Evolutionary conservation across 1,140 invertebrate species (phyloP).

Genomic region (Rhopalosiphum padi): DNA sequence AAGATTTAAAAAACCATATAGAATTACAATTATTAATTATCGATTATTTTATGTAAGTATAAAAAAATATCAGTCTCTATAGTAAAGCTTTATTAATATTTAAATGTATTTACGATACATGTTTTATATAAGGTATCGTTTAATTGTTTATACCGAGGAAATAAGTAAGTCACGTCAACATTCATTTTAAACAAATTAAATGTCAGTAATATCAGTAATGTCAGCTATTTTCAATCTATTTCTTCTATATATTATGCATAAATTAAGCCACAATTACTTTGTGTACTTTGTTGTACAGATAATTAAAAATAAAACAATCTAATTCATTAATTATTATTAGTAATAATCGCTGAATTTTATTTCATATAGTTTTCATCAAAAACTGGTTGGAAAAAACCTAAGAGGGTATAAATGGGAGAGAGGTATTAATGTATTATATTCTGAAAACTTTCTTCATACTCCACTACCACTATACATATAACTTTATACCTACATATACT

Average conservation of each 20-base stretch:
- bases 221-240: background rate
- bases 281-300: background rate
- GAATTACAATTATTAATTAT: background rate
- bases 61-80: background rate
- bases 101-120: background rate
- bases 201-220: background rate
- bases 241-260: background rate
- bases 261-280: background rate
- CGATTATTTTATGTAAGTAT: background rate
- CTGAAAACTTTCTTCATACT: background rate
- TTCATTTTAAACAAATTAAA: background rate
- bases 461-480: background rate
- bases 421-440: no score
- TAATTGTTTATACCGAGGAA: background rate
- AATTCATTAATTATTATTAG: background rate
- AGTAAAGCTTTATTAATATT: no score
- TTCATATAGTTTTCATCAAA: background rate
- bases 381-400: background rate
- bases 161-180: background rate
- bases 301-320: background rate
- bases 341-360: background rate
- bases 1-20: background rate
- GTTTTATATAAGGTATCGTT: background rate
- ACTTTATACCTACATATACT: background rate
- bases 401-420: background rate